phyloP scores from a whole-genome alignment of 1,140 invertebrate genomes.

The Drosophila biarmipes region DNA sequence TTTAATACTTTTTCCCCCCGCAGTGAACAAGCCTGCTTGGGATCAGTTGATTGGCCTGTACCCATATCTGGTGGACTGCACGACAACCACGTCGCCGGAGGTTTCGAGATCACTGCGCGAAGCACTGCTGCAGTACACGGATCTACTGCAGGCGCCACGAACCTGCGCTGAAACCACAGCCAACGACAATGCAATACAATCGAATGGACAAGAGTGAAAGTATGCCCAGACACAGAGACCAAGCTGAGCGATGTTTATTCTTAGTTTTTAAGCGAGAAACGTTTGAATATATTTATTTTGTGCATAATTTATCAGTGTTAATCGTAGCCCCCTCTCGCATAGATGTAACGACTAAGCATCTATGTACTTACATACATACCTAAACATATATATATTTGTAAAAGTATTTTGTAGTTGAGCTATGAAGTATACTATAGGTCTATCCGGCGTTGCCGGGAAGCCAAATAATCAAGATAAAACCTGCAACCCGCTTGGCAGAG shows the following conservation, averaged over 20 bases:
- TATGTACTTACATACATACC: conserved; percentile 38
- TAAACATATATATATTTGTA: conserved; percentile 53
- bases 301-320: conserved; percentile 71
- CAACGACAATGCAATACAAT: conserved; percentile 69
- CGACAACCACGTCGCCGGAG: conserved; percentile 90
- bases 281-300: conserved; percentile 75
- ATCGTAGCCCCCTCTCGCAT: conserved; percentile 32
- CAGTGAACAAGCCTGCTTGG: conserved; percentile 95
- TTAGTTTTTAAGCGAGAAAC: conserved; percentile 67
- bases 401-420: conserved; percentile 64
- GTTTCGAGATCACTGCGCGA: conserved; percentile 93
- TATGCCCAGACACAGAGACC: conserved; percentile 11
- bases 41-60: conserved; percentile 95
- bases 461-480: conserved; percentile 18
- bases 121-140: conserved; percentile 94
- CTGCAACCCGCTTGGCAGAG: conserved; percentile 31
- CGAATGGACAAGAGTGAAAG: conserved; percentile 80
- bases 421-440: conserved; percentile 22
- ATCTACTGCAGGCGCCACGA: conserved; percentile 91
- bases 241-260: conserved; percentile 41
- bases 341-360: conserved; percentile 36
- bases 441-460: conserved; percentile 14
- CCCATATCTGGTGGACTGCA: conserved; percentile 95
- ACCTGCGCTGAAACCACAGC: conserved; percentile 15
- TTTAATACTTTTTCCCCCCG: background rate